phyloP scores from a whole-genome alignment of 2,888 invertebrate species.

The Lasioglossum leucozonium region DNA sequence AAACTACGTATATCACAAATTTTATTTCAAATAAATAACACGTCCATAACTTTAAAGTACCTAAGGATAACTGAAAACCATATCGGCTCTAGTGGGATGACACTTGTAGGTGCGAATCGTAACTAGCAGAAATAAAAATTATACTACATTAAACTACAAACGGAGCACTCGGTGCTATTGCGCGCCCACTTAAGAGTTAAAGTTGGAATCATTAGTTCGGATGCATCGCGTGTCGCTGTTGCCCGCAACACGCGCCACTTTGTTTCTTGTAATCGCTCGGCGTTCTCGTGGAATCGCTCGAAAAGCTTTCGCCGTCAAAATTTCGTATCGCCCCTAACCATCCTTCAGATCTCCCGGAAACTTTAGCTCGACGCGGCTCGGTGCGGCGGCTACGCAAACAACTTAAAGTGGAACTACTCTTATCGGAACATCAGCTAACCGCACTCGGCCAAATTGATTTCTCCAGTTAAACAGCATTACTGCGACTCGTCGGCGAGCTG shows the following conservation, averaged over 20 bases:
- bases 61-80: too few species aligned
- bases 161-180: too few species aligned
- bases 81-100: too few species aligned
- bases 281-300: slow-evolving; percentile 1
- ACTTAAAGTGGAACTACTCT: slow-evolving; percentile 52
- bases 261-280: background rate
- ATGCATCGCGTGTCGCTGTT: background rate
- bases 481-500: slow-evolving; percentile 16
- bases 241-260: background rate
- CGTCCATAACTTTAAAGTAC: too few species aligned
- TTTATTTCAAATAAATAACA: too few species aligned
- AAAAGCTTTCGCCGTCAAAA: background rate
- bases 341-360: slow-evolving; percentile 1
- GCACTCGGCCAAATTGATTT: slow-evolving; percentile 57
- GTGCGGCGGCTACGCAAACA: slow-evolving; percentile 34
- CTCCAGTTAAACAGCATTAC: slow-evolving; percentile 47
- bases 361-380: background rate
- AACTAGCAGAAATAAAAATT: too few species aligned
- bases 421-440: slow-evolving; percentile 49
- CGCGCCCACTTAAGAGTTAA: too few species aligned
- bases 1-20: too few species aligned
- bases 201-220: too few species aligned
- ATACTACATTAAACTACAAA: too few species aligned
- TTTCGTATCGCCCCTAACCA: background rate
- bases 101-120: too few species aligned